Evolutionary conservation across 2,888 invertebrate species (phyloP).

Genomic region (Argynnis bischoffii): DNA sequence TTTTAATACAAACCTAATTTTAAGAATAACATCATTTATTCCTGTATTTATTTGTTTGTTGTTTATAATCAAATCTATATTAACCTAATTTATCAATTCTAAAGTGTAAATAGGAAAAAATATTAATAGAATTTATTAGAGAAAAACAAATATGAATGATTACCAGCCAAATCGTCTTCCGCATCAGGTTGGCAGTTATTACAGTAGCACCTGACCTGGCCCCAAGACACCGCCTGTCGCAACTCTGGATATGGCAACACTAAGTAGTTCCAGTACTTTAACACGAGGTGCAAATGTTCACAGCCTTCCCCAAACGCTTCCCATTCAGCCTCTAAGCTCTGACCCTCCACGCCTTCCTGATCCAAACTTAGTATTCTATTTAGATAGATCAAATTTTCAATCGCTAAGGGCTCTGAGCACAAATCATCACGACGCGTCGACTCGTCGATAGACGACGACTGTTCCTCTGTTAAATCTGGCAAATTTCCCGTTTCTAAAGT

Average conservation of each 20-base stretch:
- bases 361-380: slow-evolving; percentile 60
- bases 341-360: slow-evolving; percentile 54
- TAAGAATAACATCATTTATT: no score
- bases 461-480: slow-evolving; percentile 70
- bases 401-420: slow-evolving; percentile 55
- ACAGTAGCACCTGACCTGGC: slow-evolving; percentile 68
- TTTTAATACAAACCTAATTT: no score
- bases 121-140: not conserved
- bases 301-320: slow-evolving; percentile 63
- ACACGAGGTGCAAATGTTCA: slow-evolving; percentile 64
- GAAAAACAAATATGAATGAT: slow-evolving; percentile 22
- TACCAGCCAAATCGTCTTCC: slow-evolving; percentile 57
- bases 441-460: slow-evolving; percentile 67
- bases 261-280: slow-evolving; percentile 69
- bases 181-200: slow-evolving; percentile 61
- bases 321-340: slow-evolving; percentile 63
- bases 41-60: no score
- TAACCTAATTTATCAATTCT: no score
- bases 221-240: slow-evolving; percentile 65
- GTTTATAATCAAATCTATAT: no score
- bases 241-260: slow-evolving; percentile 65
- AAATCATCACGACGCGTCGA: slow-evolving; percentile 67
- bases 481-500: slow-evolving; percentile 66
- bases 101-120: not conserved
- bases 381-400: slow-evolving; percentile 64